Conservation (phyloP, 2,113 vertebrate species). For the Vidua macroura region DNA sequence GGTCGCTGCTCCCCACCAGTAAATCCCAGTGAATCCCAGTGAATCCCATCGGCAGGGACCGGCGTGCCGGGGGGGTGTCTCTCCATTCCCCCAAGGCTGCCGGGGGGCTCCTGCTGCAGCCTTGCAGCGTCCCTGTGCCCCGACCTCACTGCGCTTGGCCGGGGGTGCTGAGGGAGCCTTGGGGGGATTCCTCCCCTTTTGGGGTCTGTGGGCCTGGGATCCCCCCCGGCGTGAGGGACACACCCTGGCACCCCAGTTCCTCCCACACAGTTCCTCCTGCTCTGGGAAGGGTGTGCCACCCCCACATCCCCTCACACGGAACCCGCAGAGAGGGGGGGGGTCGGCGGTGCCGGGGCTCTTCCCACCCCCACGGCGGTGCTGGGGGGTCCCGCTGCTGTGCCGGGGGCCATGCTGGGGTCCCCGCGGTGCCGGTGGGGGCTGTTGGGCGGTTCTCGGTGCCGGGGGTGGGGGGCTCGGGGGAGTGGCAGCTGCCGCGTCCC, state of each 20-base stretch:
- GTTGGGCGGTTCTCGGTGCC: not conserved
- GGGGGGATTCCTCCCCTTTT: not conserved
- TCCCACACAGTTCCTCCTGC: not conserved
- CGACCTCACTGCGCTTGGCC: not conserved
- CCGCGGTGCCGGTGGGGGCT: too few relatives aligned
- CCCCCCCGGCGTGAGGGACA: not conserved
- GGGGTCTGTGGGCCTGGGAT: not conserved
- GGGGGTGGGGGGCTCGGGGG: not conserved
- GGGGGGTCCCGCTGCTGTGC: not conserved
- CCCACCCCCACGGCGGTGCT: not conserved
- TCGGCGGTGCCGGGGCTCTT: not conserved
- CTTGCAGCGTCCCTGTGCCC: not conserved
- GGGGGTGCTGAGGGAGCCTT: not conserved
- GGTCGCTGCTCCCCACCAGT: not conserved
- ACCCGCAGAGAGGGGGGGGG: not conserved
- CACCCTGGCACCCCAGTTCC: not conserved
- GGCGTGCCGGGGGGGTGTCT: too few relatives aligned
- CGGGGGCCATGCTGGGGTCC: not conserved
- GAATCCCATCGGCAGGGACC: accelerated
- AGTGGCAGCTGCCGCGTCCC: not conserved
- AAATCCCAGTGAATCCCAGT: not conserved
- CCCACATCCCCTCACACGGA: not conserved
- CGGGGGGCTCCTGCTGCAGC: not conserved
- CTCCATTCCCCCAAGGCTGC: not conserved
- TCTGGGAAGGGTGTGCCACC: not conserved